phyloP scores from a whole-genome alignment of 2,888 invertebrate genomes.

The Nyleta sp. region DNA sequence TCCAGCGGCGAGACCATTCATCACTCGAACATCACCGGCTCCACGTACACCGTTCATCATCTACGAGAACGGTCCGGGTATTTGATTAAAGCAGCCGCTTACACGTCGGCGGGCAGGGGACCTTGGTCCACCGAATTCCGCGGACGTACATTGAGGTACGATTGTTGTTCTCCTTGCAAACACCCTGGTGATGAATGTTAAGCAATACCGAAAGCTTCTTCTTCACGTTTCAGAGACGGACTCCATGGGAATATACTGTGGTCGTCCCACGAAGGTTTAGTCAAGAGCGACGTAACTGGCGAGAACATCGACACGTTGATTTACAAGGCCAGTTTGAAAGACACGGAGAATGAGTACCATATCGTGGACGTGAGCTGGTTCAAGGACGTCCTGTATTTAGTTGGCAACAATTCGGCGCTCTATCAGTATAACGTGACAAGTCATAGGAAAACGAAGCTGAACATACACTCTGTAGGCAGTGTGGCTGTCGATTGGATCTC shows the following conservation, averaged over 20 bases:
- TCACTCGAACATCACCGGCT: conserved; percentile 84
- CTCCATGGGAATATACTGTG: conserved; percentile 87
- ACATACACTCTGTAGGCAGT: conserved; percentile 89
- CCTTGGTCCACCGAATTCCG: conserved; percentile 91
- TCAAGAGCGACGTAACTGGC: conserved; percentile 92
- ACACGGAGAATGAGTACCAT: conserved; percentile 82
- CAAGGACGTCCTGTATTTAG: conserved; percentile 89
- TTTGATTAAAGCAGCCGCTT: conserved; percentile 90
- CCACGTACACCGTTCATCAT: conserved; percentile 86
- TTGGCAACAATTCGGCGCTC: conserved; percentile 88
- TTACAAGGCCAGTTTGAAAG: conserved; percentile 85
- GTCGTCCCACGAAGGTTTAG: conserved; percentile 89
- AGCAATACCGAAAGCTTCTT: too few species aligned
- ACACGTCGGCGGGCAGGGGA: conserved; percentile 89
- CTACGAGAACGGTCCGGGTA: conserved; percentile 91
- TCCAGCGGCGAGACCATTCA: conserved; percentile 80
- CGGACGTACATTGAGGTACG: conserved; percentile 86
- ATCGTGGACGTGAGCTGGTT: conserved; percentile 91
- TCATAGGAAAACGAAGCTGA: conserved; percentile 85
- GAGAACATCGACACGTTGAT: conserved; percentile 88
- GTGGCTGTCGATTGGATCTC: conserved; percentile 96
- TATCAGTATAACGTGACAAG: conserved; percentile 88
- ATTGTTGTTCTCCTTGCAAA: too few species aligned
- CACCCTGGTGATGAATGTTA: too few species aligned
- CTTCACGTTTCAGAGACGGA: conserved; percentile 83